Conservation (phyloP, 1,140 invertebrate genomes). For the Colletes latitarsis region DNA sequence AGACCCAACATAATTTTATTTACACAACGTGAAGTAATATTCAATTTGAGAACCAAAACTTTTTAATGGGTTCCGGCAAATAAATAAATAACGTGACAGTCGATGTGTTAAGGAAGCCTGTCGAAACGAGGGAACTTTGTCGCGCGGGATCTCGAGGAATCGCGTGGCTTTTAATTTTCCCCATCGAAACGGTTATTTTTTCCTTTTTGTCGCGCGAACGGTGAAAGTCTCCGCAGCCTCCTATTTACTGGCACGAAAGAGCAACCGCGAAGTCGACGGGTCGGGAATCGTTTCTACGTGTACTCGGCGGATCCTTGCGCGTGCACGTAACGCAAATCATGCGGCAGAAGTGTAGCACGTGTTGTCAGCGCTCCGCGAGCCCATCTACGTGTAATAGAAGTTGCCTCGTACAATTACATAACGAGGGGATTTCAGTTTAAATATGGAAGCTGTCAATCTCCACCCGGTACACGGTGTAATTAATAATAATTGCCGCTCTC, state of each 20-base stretch:
- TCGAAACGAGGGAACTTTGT: no score
- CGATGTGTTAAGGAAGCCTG: no score
- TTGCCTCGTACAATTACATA: slow-evolving; percentile 26
- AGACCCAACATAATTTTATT: no score
- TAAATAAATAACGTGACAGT: no score
- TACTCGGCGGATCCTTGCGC: slow-evolving; percentile 20
- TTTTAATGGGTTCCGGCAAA: not conserved
- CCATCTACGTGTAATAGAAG: slow-evolving; percentile 11
- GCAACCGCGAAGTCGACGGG: slow-evolving; percentile 26
- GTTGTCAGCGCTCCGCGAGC: slow-evolving; percentile 29
- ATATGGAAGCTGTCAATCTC: slow-evolving; percentile 40
- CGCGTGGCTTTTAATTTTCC: slow-evolving; percentile 4
- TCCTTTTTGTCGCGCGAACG: not conserved
- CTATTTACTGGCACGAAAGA: slow-evolving; percentile 35
- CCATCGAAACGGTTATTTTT: not conserved
- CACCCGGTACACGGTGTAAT: not conserved
- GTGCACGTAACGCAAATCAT: slow-evolving; percentile 49
- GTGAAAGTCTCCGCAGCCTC: slow-evolving; percentile 61
- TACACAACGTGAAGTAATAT: no score
- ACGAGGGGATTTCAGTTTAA: slow-evolving; percentile 39
- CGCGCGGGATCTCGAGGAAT: not conserved
- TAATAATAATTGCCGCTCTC: slow-evolving; percentile 40
- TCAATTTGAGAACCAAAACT: no score
- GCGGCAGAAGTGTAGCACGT: slow-evolving; percentile 45
- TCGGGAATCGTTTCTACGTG: slow-evolving; percentile 26